Evolutionary conservation across 2,797 vertebrate species (phyloP).

Genomic region (Hirundo rustica): DNA sequence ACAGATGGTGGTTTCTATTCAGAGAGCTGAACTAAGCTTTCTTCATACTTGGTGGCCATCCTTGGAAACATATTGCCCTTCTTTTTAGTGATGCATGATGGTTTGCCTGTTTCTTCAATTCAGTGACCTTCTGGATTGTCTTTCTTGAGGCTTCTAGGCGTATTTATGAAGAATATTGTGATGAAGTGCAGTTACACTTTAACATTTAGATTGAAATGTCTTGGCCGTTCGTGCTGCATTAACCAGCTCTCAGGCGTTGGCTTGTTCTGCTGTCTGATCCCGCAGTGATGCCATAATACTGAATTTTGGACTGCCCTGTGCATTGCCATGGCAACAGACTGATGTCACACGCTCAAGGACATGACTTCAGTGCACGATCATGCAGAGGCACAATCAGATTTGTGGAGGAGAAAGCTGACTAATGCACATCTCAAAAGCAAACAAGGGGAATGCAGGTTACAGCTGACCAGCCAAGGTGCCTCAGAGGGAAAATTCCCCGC

Average conservation of each 20-base stretch:
- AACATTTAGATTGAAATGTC: neutral
- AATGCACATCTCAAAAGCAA: conserved; percentile 40
- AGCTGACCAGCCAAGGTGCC: conserved; percentile 7
- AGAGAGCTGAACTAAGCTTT: conserved; percentile 19
- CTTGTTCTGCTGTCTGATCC: conserved; percentile 45
- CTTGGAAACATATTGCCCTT: neutral
- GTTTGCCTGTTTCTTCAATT: neutral
- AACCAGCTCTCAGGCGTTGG: conserved; percentile 13
- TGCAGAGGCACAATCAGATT: conserved; percentile 46
- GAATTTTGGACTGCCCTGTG: conserved; percentile 61
- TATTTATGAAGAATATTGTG: neutral
- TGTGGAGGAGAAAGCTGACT: conserved; percentile 60
- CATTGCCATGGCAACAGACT: conserved; percentile 69
- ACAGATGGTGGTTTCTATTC: conserved; percentile 64
- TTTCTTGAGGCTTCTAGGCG: neutral
- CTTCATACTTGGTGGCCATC: conserved; percentile 21
- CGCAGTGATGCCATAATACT: conserved; percentile 58
- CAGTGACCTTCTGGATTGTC: neutral
- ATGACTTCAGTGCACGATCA: conserved; percentile 61
- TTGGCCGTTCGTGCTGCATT: neutral
- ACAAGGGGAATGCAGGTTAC: conserved; percentile 16
- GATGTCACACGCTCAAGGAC: conserved; percentile 73
- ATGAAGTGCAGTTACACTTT: neutral
- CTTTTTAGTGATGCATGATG: neutral
- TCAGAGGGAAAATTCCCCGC: neutral